Percentiles rank a stretch among this genome's conserved stretches.
phyloP scores from a whole-genome alignment of 2,888 invertebrate species.

The Melinaea menophilus region DNA sequence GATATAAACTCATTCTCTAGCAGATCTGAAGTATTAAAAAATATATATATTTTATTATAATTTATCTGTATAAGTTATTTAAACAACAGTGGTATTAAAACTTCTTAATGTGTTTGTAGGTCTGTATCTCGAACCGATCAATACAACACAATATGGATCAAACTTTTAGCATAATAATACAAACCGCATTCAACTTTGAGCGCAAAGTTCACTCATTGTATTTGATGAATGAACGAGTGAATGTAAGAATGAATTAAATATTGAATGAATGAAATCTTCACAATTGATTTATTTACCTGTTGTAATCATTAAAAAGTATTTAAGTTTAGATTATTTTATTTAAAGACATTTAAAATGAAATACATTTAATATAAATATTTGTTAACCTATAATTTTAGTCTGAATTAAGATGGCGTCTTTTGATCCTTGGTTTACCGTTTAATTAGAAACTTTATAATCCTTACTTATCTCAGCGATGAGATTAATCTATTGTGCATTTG shows the following conservation, averaged over 20 bases:
- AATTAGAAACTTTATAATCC: conserved; percentile 13
- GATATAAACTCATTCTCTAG: no score
- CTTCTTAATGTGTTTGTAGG: conserved; percentile 9
- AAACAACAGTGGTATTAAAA: no score
- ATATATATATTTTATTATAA: no score
- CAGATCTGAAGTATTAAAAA: no score
- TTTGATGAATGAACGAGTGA: neutral
- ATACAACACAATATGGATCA: conserved; percentile 9
- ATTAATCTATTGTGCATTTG: neutral
- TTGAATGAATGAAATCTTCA: neutral
- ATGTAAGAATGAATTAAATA: neutral
- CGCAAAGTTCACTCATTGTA: conserved; percentile 4
- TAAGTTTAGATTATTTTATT: no score
- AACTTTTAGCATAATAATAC: conserved; percentile 1
- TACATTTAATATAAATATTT: neutral
- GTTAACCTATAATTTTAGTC: neutral
- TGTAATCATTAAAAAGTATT: neutral
- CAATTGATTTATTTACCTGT: neutral
- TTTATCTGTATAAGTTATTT: no score
- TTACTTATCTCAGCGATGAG: conserved; percentile 6
- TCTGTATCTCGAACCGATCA: conserved; percentile 16
- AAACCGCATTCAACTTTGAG: neutral
- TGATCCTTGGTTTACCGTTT: conserved; percentile 3
- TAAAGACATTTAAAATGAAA: no score
- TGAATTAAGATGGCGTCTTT: neutral